These are phyloP conservation scores for Lymantria dispar DNA, from an alignment of 2,888 invertebrate species.

Conservation along the genomic window DNA sequence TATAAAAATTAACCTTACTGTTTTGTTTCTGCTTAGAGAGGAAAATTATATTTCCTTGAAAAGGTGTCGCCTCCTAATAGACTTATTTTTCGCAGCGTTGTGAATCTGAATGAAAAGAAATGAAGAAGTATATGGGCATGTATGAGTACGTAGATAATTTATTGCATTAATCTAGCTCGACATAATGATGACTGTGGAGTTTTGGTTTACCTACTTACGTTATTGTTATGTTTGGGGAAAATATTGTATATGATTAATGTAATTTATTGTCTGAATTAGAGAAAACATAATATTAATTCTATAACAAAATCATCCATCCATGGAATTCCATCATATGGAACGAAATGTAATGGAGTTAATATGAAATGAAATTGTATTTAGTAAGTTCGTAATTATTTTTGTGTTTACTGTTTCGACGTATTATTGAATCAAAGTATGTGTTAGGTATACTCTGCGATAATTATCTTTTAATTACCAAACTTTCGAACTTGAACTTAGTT, in stretches of 20 bases:
- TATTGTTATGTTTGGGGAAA: not conserved
- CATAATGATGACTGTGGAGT: not conserved
- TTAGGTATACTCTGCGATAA: no score
- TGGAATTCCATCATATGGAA: no score
- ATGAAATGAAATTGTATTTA: no score
- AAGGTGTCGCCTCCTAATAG: slow-evolving; percentile 4
- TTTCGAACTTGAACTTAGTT: no score
- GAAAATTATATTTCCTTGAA: slow-evolving; percentile 1
- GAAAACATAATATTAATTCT: no score
- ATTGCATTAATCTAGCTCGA: not conserved
- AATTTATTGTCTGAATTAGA: no score
- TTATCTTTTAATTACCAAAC: no score
- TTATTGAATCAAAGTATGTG: no score
- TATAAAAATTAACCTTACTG: slow-evolving; percentile 14
- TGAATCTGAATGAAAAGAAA: not conserved
- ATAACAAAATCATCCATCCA: no score
- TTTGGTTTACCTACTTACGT: not conserved
- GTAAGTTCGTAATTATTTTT: no score
- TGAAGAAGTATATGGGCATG: not conserved
- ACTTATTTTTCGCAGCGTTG: not conserved
- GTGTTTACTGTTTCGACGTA: no score
- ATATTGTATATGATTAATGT: not conserved
- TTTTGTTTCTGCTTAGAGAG: slow-evolving; percentile 12
- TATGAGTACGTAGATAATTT: not conserved
- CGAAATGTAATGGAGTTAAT: no score